These are phyloP conservation scores for Nyctibius grandis DNA, from an alignment of 2,797 vertebrate genomes.

Conservation along the genomic window DNA sequence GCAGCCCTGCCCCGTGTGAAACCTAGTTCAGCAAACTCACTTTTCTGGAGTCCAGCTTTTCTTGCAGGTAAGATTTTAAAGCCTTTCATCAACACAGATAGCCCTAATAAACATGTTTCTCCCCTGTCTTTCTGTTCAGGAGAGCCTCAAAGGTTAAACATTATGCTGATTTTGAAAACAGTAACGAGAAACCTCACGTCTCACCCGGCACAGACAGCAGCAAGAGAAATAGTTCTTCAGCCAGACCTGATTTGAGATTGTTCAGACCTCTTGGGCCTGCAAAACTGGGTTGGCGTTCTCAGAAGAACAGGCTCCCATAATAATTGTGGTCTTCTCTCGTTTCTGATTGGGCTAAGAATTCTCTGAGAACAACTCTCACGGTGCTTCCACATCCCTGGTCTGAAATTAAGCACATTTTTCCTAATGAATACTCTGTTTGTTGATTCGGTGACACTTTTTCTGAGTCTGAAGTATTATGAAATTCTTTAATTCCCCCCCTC, in stretches of 20 bases:
- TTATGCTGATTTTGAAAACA: background rate
- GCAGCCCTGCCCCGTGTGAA: background rate
- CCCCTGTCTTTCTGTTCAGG: background rate
- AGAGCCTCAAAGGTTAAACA: conserved; percentile 22
- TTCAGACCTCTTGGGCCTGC: conserved; percentile 52
- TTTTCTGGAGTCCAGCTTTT: background rate
- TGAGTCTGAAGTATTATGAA: background rate
- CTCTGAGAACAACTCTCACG: conserved; percentile 37
- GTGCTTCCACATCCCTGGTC: conserved; percentile 35
- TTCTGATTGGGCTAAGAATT: conserved; percentile 54
- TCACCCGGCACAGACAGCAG: background rate
- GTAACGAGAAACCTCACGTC: background rate
- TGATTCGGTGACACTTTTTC: conserved; percentile 44
- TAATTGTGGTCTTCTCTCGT: conserved; percentile 4
- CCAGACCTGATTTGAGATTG: conserved; percentile 50
- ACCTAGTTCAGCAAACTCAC: background rate
- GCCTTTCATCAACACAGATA: background rate
- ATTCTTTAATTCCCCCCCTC: background rate
- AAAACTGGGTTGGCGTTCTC: conserved; percentile 62
- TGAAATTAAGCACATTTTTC: conserved; percentile 57
- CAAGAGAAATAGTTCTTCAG: background rate
- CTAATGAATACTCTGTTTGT: conserved; percentile 57
- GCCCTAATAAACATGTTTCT: background rate
- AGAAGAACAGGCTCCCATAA: conserved; percentile 58
- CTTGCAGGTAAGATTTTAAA: background rate